Evolutionary conservation across 1,140 invertebrate genomes (phyloP).

Genomic region (Sycophila sp.): DNA sequence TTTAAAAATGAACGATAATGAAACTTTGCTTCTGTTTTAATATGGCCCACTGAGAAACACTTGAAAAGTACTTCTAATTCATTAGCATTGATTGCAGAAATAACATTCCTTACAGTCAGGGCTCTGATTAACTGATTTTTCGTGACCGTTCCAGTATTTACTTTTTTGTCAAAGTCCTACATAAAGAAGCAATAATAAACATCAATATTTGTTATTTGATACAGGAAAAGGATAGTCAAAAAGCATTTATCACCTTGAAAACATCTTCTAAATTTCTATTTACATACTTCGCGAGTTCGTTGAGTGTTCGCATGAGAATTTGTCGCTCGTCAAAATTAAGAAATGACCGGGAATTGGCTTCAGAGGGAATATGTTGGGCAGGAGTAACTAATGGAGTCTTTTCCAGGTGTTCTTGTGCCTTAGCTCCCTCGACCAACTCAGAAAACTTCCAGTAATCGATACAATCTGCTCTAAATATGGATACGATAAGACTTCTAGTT

Average conservation of each 20-base stretch:
- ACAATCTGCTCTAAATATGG: constrained; percentile 65
- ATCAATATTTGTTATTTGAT: neutral
- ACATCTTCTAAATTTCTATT: constrained; percentile 73
- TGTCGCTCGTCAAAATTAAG: constrained; percentile 76
- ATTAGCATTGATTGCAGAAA: constrained; percentile 68
- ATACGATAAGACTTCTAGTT: too few species aligned
- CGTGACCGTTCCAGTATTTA: constrained; percentile 71
- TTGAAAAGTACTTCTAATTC: constrained; percentile 74
- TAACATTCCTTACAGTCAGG: constrained; percentile 70
- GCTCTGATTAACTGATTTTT: constrained; percentile 70
- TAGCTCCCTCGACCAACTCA: constrained; percentile 72
- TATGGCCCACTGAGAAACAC: constrained; percentile 72
- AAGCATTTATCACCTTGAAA: constrained; percentile 58
- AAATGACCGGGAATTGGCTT: constrained; percentile 71
- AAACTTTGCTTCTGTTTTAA: constrained; percentile 68
- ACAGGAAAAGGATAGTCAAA: neutral
- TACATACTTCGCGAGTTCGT: constrained; percentile 68
- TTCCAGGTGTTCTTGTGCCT: constrained; percentile 71
- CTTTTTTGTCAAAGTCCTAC: constrained; percentile 72
- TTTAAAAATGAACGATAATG: constrained; percentile 71
- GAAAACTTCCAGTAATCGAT: constrained; percentile 75
- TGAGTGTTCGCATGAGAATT: constrained; percentile 69
- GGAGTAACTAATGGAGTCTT: constrained; percentile 72
- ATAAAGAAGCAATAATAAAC: constrained; percentile 38
- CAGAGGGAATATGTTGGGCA: constrained; percentile 71